phyloP scores from a whole-genome alignment of 2,797 vertebrate genomes.

The Babyrousa celebensis region DNA sequence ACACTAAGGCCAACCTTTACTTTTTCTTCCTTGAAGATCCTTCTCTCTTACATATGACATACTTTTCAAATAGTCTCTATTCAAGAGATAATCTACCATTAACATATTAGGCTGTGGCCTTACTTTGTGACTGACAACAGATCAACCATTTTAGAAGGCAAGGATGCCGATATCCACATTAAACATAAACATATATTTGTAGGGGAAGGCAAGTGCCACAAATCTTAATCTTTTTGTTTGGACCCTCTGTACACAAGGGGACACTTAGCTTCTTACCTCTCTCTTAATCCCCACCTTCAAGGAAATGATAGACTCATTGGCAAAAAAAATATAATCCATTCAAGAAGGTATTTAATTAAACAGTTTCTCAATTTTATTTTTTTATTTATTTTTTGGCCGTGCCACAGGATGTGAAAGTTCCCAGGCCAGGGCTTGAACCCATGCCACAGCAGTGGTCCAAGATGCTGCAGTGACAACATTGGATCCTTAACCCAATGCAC shows the following conservation, averaged over 20 bases:
- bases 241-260: neutral
- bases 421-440: no score
- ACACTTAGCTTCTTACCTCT: neutral
- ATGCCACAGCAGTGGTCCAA: no score
- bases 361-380: neutral
- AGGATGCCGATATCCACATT: neutral
- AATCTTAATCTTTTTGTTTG: neutral
- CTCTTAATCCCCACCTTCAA: neutral
- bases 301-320: neutral
- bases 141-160: neutral
- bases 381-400: no score
- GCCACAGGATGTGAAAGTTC: no score
- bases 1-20: neutral
- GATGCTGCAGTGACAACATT: no score
- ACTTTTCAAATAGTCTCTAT: neutral
- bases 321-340: conserved; percentile 59
- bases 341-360: neutral
- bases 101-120: neutral
- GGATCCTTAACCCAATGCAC: no score
- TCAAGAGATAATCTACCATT: neutral
- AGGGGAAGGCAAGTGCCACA: rapidly evolving
- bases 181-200: neutral
- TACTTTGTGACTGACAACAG: neutral
- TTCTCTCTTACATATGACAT: neutral
- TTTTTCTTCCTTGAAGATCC: neutral